Evolutionary conservation across 2,797 vertebrate genomes (phyloP).

Genomic region (Myotis daubentonii): DNA sequence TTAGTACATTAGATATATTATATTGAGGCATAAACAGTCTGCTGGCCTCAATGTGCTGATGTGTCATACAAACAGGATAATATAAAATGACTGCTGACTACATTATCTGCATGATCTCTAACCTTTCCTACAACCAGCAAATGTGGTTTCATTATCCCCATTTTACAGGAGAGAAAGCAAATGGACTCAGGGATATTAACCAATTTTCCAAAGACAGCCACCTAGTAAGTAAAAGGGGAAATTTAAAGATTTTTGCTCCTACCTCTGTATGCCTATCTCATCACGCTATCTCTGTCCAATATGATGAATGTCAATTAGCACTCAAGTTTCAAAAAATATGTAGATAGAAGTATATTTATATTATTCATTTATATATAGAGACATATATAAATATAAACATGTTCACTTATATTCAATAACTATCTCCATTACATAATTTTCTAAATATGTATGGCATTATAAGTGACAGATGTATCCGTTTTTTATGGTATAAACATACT

Average conservation of each 20-base stretch:
- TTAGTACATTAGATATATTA: background rate
- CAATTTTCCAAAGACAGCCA: background rate
- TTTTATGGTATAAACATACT: conserved; percentile 11
- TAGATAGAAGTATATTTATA: background rate
- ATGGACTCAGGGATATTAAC: background rate
- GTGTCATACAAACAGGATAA: background rate
- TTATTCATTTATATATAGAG: background rate
- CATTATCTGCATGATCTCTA: background rate
- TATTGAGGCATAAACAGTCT: background rate
- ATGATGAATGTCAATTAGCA: background rate
- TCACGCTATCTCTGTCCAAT: background rate
- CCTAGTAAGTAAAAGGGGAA: background rate
- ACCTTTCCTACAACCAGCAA: background rate
- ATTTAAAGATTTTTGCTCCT: background rate
- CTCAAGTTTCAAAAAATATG: background rate
- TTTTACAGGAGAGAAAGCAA: conserved; percentile 35
- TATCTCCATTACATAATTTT: background rate
- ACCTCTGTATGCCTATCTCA: background rate
- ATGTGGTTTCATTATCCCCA: background rate
- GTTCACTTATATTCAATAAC: background rate
- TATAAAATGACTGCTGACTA: background rate
- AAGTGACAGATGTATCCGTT: background rate
- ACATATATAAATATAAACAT: background rate
- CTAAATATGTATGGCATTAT: background rate
- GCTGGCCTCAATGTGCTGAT: background rate